Conservation (phyloP, 2,888 invertebrate species). For the Cataglyphis rosenhaueri region DNA sequence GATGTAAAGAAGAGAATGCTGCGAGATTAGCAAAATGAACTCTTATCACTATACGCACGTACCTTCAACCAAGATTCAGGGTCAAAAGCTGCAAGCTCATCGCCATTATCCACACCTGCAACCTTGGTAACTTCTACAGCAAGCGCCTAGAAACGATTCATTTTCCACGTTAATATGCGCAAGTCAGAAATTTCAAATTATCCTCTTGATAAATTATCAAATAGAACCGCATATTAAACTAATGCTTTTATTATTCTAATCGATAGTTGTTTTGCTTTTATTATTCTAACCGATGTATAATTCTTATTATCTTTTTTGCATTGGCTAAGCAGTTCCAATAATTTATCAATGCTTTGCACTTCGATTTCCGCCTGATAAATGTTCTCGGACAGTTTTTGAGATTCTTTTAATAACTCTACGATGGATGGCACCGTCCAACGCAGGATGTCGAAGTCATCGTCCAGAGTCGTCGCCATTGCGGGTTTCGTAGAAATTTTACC, state of each 20-base stretch:
- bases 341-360: conserved; percentile 67
- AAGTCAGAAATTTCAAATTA: conserved; percentile 41
- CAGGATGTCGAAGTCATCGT: conserved; percentile 40
- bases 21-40: not conserved
- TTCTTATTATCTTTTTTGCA: conserved; percentile 62
- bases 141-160: conserved; percentile 57
- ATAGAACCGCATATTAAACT: not conserved
- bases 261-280: conserved; percentile 26
- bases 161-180: conserved; percentile 19
- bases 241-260: conserved; percentile 3
- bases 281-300: conserved; percentile 48
- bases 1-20: not conserved
- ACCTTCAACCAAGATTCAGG: conserved; percentile 79
- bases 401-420: conserved; percentile 70
- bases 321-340: conserved; percentile 56
- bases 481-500: conserved; percentile 71
- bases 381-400: conserved; percentile 73
- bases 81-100: conserved; percentile 71
- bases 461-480: conserved; percentile 60
- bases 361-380: conserved; percentile 78
- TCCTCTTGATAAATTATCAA: conserved; percentile 27
- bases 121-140: conserved; percentile 55
- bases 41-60: conserved; percentile 48
- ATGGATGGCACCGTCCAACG: conserved; percentile 59
- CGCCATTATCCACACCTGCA: conserved; percentile 56